Evolutionary conservation across 2,113 vertebrate species (phyloP).

Genomic region (Catharus fuscescens): DNA sequence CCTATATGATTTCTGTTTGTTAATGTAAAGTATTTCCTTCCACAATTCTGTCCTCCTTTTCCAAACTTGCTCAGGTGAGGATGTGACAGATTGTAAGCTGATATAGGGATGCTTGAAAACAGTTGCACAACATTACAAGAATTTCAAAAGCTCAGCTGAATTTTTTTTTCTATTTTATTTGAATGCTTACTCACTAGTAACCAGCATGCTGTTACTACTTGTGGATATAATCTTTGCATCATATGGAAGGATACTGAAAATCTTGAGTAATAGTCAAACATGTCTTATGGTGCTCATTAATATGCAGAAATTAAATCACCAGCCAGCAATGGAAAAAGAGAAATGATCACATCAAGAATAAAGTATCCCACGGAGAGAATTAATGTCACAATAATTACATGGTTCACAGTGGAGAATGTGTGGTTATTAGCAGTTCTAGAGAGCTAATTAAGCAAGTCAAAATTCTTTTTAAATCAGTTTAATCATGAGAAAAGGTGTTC

Average conservation of each 20-base stretch:
- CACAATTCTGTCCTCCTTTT: neutral
- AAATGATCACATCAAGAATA: conserved; percentile 72
- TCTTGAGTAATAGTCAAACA: neutral
- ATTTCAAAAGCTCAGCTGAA: neutral
- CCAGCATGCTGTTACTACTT: neutral
- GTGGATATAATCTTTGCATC: neutral
- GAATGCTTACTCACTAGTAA: neutral
- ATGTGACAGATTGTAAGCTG: neutral
- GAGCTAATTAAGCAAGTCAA: conserved; percentile 76
- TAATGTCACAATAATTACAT: conserved; percentile 78
- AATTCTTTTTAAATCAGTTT: conserved; percentile 72
- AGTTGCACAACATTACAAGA: neutral
- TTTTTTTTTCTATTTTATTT: neutral
- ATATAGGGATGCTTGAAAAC: neutral
- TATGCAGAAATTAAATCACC: conserved; percentile 52
- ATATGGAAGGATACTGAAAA: conserved; percentile 5
- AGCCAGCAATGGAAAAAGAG: conserved; percentile 51
- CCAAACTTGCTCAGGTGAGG: neutral
- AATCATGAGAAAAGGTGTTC: conserved; percentile 53
- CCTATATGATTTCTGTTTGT: neutral
- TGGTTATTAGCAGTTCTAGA: conserved; percentile 72
- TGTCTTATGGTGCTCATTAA: conserved; percentile 41
- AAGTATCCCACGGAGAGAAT: conserved; percentile 70
- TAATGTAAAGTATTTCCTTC: neutral
- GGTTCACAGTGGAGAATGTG: conserved; percentile 69